Percentiles rank a stretch among this genome's conserved stretches.
Conservation (phyloP, 2,888 invertebrate species). For the Ichneumon xanthorius region DNA sequence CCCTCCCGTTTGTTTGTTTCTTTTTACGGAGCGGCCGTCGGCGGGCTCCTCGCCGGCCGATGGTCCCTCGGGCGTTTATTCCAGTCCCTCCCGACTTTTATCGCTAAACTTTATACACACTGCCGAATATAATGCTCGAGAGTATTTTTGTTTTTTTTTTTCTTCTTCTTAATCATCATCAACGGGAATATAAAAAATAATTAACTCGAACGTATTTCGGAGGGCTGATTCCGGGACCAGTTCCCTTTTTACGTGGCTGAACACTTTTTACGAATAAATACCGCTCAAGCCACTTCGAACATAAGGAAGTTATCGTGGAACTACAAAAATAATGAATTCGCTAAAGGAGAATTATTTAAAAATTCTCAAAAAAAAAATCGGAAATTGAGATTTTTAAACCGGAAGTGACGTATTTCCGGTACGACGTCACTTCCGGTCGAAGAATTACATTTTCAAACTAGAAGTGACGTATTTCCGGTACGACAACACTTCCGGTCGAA, state of each 20-base stretch:
- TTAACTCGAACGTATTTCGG: background rate
- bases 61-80: slow-evolving; percentile 16
- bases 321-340: no score
- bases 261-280: no score
- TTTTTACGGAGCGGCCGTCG: background rate
- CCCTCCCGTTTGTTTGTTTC: slow-evolving; percentile 16
- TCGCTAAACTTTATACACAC: slow-evolving; percentile 4
- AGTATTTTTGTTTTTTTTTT: background rate
- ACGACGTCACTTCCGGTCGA: no score
- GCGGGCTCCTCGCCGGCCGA: slow-evolving; percentile 4
- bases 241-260: background rate
- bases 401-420: no score
- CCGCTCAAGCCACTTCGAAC: no score
- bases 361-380: no score
- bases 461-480: no score
- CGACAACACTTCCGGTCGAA: no score
- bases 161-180: background rate
- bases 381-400: background rate
- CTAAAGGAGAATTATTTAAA: no score
- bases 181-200: slow-evolving; percentile 11
- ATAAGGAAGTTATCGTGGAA: no score
- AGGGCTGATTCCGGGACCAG: background rate
- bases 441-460: no score
- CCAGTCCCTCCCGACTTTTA: slow-evolving; percentile 13
- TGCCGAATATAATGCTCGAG: background rate